Base-by-base conservation (phyloP, 2,797 vertebrate genomes). In the Aviceda cuculoides region DNA sequence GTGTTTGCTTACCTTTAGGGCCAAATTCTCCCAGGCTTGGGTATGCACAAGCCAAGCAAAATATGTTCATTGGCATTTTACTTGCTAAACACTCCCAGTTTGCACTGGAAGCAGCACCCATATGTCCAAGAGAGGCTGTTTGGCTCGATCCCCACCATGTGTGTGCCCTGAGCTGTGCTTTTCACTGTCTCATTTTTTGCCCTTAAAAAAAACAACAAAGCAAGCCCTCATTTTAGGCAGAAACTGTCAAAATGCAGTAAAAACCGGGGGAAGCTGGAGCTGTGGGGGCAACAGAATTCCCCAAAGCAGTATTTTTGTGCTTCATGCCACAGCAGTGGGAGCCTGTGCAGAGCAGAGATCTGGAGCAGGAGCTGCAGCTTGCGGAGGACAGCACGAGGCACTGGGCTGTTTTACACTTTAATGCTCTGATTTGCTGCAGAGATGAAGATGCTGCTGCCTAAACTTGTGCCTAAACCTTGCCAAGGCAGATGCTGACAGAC, bases 71-170 rank as follows among this genome's bases (percentile, higher is more conserved):
- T 89, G 74, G 59, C 67, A 25, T 85, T 80, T 90, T 24, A 10
- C 15, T 87, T 68, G 83, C 71, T 90, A 72, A 93, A 49, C 21
- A 5, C 19, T 82, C 81, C 47, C 11, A 5, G 28, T 87, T 83
- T 87, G 63, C 71, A 35, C 59, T 87, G 82, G 91, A 95, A 85
- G 61, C 63, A 61, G 37, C 89, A 89, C 58, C 61, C 63, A 28
- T 56, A 15, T 49, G 39, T 62, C 77, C 71, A 62, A 39, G 71
- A 56, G 71, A 71, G 47, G 29, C 24, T 82, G 26, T 74, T 87
- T 85, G 78, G 67, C 81, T 87, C 6, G 0, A 1, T 37, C 31
- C 35, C 28, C 0, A 0, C 50, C 10, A 2, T 67, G 42, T 77
- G 73, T 0, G 0, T 61, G 50, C 20, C 59, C 44, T 72, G 22